These are phyloP conservation scores for Azorinus chamasolen DNA, from an alignment of 2,888 invertebrate species.

Conservation along the genomic window DNA sequence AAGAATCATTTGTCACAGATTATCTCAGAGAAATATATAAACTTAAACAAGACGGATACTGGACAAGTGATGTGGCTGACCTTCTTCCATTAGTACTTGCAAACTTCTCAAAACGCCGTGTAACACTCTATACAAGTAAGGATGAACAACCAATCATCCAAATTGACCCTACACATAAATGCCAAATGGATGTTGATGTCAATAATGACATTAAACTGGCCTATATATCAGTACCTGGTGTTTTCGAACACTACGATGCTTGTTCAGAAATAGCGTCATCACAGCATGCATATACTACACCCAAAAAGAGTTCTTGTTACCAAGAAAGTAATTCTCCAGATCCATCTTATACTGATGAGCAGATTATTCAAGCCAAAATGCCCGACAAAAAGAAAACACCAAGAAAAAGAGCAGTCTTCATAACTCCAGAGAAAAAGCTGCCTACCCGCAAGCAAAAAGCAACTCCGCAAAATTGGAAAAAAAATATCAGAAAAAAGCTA, in stretches of 20 bases:
- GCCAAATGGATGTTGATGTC: background rate
- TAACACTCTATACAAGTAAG: constrained; percentile 16
- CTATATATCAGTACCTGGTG: constrained; percentile 14
- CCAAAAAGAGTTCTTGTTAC: no score
- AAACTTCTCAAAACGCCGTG: background rate
- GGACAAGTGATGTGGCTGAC: constrained; percentile 19
- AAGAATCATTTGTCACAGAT: constrained; percentile 3
- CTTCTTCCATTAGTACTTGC: constrained; percentile 22
- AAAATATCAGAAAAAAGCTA: constrained; percentile 47
- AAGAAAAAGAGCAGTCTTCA: constrained; percentile 21
- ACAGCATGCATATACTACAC: background rate
- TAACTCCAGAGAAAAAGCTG: constrained; percentile 23
- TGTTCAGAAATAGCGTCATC: background rate
- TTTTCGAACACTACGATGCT: constrained; percentile 25
- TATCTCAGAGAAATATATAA: constrained; percentile 11
- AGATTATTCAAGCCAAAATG: background rate
- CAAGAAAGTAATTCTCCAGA: background rate
- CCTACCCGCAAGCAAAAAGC: constrained; percentile 30
- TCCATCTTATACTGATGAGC: no score
- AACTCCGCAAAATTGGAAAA: constrained; percentile 40
- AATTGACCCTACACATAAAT: background rate
- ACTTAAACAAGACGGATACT: constrained; percentile 16
- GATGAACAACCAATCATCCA: constrained; percentile 3
- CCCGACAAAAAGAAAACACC: constrained; percentile 16
- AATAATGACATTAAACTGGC: background rate